A percentile compares a stretch with the other conserved stretches of the same genome.
phyloP scores from a whole-genome alignment of 2,797 vertebrate species.

The Natrix natrix region DNA sequence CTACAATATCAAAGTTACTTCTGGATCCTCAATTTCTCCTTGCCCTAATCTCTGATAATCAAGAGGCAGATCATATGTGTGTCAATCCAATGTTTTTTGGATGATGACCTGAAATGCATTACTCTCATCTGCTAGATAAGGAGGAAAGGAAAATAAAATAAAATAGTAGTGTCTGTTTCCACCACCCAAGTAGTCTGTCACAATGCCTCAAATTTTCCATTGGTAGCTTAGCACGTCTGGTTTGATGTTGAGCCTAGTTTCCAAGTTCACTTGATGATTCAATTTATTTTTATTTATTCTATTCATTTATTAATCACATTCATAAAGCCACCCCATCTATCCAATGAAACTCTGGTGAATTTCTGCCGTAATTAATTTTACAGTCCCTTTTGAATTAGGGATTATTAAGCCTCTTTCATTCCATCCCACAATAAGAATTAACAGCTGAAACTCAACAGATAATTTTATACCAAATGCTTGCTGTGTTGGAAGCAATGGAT shows the following conservation, averaged over 20 bases:
- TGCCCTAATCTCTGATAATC: background rate
- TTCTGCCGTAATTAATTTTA: background rate
- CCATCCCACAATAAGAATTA: background rate
- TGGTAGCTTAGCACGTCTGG: background rate
- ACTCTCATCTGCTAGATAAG: background rate
- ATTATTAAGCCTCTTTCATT: background rate
- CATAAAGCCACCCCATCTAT: background rate
- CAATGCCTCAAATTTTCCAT: background rate
- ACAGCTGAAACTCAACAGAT: background rate
- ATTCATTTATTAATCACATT: background rate
- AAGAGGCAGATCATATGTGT: background rate
- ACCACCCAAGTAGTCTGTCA: background rate
- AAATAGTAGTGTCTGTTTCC: background rate
- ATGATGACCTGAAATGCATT: background rate
- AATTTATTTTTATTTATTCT: background rate
- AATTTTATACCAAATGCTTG: background rate
- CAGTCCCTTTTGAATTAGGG: background rate
- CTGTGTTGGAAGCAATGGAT: background rate
- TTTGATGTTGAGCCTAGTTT: background rate
- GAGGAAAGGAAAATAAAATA: background rate
- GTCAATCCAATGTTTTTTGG: background rate
- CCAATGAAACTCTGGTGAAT: background rate
- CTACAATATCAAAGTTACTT: background rate
- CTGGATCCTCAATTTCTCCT: background rate
- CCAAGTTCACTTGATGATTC: background rate